Base-by-base conservation (phyloP, 2,113 vertebrate genomes). In the Eulemur macaco region DNA sequence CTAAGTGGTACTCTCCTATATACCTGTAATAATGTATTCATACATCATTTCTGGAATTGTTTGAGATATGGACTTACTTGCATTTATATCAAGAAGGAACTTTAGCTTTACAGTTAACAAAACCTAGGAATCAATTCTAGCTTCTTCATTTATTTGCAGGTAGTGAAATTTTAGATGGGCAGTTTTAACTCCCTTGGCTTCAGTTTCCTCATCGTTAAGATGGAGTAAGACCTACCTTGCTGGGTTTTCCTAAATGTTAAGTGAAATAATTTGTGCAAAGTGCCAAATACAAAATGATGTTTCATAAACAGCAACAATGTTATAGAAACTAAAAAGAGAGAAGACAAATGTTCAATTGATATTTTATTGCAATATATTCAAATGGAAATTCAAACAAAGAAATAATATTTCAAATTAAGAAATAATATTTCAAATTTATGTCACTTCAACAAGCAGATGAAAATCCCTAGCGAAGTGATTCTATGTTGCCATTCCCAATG, bases 331-430 rank as follows among this genome's bases (percentile, higher is more conserved):
- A 69, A 87, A 87, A 89, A 87, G 78, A 96, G 31, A 88, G 15
- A 63, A 83, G 78, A 86, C 60, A 45, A 74, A 42, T 45, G 11
- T 76, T 93, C 66, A 18, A 91, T 58, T 81, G 90, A 54, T 77
- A 52, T 52, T 94, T 96, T 68, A 94, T 34, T 66, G 56, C 21
- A 6, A 88, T 52, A 54, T 69, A 91, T 71, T 89, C 96, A 94
- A 86, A 95, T 23, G 64, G 14, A 95, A 91, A 96, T 77, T 90
- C 29, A 80, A 69, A 27, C 47, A 37, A 97, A 88, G 47, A 90
- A 82, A 94, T 39, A 83, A 31, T 82, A 68, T 71, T 77, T 90
- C 29, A 80, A 69, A 27, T 39, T 34, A 97, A 88, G 47, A 90
- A 82, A 94, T 39, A 83, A 31, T 82, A 68, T 71, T 96, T 94